Percentiles rank a stretch among this genome's conserved stretches.
These are phyloP conservation scores for Lindbergichthys nudifrons DNA, from an alignment of 2,797 vertebrate genomes.

Conservation along the genomic window DNA sequence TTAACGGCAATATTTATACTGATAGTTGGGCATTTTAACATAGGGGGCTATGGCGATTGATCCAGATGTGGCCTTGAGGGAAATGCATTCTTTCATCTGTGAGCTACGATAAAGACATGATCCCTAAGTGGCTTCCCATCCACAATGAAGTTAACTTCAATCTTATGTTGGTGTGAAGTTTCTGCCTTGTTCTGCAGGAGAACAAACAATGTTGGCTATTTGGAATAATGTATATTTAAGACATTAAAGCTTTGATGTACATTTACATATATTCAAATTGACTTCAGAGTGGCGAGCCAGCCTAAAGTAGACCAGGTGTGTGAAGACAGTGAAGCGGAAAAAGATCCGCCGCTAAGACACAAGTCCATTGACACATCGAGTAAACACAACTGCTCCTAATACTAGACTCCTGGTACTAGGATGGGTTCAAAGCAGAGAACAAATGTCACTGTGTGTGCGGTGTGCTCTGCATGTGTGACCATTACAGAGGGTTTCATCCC, in stretches of 20 bases:
- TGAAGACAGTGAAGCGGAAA: neutral
- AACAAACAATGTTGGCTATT: neutral
- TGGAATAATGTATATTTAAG: no score
- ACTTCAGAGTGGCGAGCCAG: neutral
- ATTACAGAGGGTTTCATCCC: no score
- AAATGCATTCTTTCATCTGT: no score
- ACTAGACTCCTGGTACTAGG: no score
- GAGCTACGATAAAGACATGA: no score
- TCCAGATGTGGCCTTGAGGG: no score
- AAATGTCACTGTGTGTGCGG: no score
- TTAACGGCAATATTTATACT: no score
- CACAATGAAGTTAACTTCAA: neutral
- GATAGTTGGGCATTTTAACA: no score
- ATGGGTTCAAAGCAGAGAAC: no score
- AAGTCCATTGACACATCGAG: neutral
- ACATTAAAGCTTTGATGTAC: neutral
- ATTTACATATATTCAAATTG: neutral
- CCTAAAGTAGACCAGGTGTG: neutral
- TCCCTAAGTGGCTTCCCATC: neutral
- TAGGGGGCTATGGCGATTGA: no score
- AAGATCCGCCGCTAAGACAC: neutral
- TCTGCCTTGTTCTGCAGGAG: neutral
- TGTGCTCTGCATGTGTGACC: no score
- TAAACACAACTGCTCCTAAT: neutral
- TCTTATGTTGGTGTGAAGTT: neutral